These are phyloP conservation scores for Acanthopleura granulata DNA, from an alignment of 2,888 invertebrate genomes.

Conservation along the genomic window DNA sequence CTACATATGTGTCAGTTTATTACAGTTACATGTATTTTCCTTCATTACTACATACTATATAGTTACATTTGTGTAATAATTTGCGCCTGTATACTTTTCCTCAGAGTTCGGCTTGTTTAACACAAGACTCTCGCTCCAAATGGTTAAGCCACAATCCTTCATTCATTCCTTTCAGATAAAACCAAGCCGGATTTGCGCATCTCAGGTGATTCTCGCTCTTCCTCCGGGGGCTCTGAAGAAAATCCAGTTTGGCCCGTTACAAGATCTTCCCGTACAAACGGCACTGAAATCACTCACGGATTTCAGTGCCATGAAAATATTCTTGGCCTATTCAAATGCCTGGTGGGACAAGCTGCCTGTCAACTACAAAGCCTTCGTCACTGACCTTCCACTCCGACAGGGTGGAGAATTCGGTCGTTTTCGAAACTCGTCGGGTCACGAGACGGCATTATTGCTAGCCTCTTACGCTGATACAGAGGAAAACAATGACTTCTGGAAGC, in stretches of 20 bases:
- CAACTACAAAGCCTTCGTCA: background rate
- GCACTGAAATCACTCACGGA: conserved; percentile 19
- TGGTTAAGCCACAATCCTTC: no score
- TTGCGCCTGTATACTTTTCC: no score
- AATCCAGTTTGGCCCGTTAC: conserved; percentile 26
- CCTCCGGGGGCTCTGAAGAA: conserved; percentile 24
- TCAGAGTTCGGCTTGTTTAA: no score
- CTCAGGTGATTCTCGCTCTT: conserved; percentile 27
- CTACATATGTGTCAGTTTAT: no score
- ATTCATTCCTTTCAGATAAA: background rate
- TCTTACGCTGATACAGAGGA: conserved; percentile 21
- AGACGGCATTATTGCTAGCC: conserved; percentile 23
- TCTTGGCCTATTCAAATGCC: conserved; percentile 22
- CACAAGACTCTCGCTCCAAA: no score
- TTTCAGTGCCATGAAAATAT: conserved; percentile 25
- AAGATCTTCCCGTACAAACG: conserved; percentile 18
- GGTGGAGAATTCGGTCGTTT: conserved; percentile 27
- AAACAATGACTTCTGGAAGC: background rate
- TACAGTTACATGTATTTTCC: no score
- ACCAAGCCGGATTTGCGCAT: conserved; percentile 23
- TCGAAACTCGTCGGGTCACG: conserved; percentile 10
- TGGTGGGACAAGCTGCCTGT: conserved; percentile 26
- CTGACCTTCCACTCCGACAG: conserved; percentile 27
- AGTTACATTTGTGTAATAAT: no score
- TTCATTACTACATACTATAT: no score